Percentiles rank a stretch among this genome's conserved stretches.
Conservation (phyloP, 1,140 invertebrate genomes). For the Trichonephila clavipes region DNA sequence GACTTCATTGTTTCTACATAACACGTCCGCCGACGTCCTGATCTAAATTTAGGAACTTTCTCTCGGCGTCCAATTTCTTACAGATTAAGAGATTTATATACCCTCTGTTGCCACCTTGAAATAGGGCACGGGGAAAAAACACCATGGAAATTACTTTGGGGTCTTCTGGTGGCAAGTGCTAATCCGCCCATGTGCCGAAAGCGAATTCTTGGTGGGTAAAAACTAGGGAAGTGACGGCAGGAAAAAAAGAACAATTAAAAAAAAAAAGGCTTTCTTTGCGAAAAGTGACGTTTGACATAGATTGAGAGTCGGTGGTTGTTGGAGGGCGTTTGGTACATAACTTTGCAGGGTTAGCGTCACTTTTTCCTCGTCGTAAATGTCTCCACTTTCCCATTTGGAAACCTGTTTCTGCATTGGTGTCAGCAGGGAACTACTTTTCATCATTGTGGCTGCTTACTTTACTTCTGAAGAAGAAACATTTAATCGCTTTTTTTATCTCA, state of each 20-base stretch:
- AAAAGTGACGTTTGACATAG: conserved; percentile 45
- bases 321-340: conserved; percentile 33
- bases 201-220: conserved; percentile 19
- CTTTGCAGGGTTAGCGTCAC: not conserved
- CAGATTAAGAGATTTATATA: not conserved
- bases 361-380: conserved; percentile 41
- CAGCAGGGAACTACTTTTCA: not conserved
- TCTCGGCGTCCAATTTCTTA: not conserved
- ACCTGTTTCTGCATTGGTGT: conserved; percentile 17
- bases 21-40: not conserved
- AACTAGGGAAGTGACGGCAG: not conserved
- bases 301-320: conserved; percentile 13
- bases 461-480: not conserved
- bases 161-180: not conserved
- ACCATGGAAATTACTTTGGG: not conserved
- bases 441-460: not conserved
- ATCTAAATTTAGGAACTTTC: conserved; percentile 16
- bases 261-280: not conserved
- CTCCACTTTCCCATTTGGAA: conserved; percentile 22
- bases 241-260: not conserved
- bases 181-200: conserved; percentile 29
- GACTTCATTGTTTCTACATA: not conserved
- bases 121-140: conserved; percentile 28
- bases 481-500: conserved; percentile 14
- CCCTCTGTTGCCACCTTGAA: not conserved